Percentiles rank a stretch among this genome's conserved stretches.
These are phyloP conservation scores for Falco punctatus DNA, from an alignment of 2,113 vertebrate species.

Conservation along the genomic window DNA sequence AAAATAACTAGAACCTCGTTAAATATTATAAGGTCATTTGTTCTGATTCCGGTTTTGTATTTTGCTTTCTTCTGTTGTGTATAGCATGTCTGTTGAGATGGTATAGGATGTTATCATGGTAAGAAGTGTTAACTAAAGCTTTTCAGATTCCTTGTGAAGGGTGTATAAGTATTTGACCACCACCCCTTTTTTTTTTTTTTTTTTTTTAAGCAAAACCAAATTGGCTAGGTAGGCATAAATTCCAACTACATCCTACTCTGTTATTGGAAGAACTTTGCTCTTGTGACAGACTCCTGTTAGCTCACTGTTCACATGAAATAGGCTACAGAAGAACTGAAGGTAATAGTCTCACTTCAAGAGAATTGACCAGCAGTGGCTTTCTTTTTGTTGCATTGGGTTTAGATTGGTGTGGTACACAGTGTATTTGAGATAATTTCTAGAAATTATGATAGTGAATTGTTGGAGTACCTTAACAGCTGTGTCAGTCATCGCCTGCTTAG, in stretches of 20 bases:
- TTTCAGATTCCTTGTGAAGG: neutral
- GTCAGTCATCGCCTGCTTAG: neutral
- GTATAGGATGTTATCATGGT: neutral
- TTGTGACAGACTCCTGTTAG: neutral
- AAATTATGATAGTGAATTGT: neutral
- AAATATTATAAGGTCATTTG: neutral
- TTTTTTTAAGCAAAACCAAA: neutral
- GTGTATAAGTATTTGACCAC: neutral
- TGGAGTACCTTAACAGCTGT: neutral
- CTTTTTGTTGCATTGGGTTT: neutral
- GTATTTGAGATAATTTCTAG: neutral
- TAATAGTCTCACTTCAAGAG: neutral
- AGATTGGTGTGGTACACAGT: neutral
- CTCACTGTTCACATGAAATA: neutral
- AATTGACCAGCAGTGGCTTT: neutral
- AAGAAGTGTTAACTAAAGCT: neutral
- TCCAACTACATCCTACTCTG: neutral
- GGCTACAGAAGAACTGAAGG: neutral
- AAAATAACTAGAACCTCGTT: neutral
- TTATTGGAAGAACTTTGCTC: neutral
- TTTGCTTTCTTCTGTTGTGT: neutral
- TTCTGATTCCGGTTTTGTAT: neutral
- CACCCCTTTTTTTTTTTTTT: neutral
- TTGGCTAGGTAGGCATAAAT: neutral
- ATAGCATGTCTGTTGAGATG: neutral